Evolutionary conservation across 2,113 vertebrate genomes (phyloP), one percentile per base, ranked within the genome.

Genomic region (Tor tambroides): DNA sequence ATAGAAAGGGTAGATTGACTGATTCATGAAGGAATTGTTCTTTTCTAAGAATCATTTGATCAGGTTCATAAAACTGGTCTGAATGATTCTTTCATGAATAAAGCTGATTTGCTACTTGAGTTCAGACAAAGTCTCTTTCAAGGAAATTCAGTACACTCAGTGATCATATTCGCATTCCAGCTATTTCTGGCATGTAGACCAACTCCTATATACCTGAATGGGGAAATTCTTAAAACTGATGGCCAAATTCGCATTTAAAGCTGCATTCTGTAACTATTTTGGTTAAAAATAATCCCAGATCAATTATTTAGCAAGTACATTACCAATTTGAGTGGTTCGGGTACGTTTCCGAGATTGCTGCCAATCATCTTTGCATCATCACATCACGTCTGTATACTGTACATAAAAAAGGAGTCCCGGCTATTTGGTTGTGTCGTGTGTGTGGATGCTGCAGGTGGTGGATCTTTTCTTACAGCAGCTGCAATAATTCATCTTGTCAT

Each of bases 1-100:
- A 6, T 59, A 59, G 51, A 21, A 59, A 59, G 23, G 9, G 56
- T 61, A n/a, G 54, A 59, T 65, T 67, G 63, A 28, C 63, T 67
- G 63, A 15, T 67, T 49, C 3, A 49, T 76, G 41, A 49, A 76
- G 41, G 41, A n/a, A 46, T 49, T 14, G 2, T 14, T 41, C 2
- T 76, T 76, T 76, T 74, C 19, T 41, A 74, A 74, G 21, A n/a
- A 74, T 41, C 35, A 41, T 74, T 74, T 41, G 71, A n/a, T 74
- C 1, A 74, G 14, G 19, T 72, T 76, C n/a, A 49, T 14, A 76
- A 28, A 43, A 46, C 38, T 14, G 41, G 72, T 76, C 12, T 49
- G 43, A 35, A 35, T 35, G 30, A 71, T 35, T 71, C 30, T 19
- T 19, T 71, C 8, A 35, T 35, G 17, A 19, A 35, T 71, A 26